Evolutionary conservation across 1,140 invertebrate species (phyloP).

Genomic region (Drosophila kohkoa): DNA sequence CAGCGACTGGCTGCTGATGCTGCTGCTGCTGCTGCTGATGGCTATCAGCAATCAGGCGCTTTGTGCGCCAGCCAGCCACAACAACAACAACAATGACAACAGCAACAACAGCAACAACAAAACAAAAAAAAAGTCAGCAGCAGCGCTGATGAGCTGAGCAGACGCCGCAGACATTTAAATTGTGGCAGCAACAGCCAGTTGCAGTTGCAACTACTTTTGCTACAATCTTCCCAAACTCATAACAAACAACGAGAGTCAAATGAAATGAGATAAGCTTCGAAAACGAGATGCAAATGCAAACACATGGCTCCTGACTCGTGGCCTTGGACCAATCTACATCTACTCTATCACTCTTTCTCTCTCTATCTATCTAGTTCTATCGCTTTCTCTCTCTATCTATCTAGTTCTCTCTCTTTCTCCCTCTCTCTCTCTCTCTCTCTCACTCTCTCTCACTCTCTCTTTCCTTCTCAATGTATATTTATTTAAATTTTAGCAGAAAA

Average conservation of each 20-base stretch:
- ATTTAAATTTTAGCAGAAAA: background rate
- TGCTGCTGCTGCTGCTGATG: slow-evolving; percentile 63
- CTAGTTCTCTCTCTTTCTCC: too few species aligned
- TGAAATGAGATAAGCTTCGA: slow-evolving; percentile 44
- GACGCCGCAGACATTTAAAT: slow-evolving; percentile 57
- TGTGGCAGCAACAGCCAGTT: slow-evolving; percentile 52
- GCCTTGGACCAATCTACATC: slow-evolving; percentile 53
- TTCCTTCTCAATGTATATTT: background rate
- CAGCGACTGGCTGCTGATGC: slow-evolving; percentile 19
- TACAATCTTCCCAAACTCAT: slow-evolving; percentile 33
- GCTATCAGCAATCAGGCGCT: slow-evolving; percentile 82
- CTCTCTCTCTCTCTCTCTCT: too few species aligned
- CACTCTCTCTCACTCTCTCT: background rate
- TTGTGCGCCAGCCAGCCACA: slow-evolving; percentile 66
- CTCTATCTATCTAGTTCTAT: too few species aligned
- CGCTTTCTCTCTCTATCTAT: too few species aligned
- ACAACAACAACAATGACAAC: slow-evolving; percentile 49
- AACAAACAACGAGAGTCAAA: slow-evolving; percentile 56
- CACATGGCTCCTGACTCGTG: slow-evolving; percentile 4
- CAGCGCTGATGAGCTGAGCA: slow-evolving; percentile 47
- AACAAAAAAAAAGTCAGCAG: slow-evolving; percentile 1
- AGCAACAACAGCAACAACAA: slow-evolving; percentile 30
- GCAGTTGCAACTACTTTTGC: slow-evolving; percentile 62
- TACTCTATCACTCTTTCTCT: background rate
- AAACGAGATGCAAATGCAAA: background rate